Evolutionary conservation across 2,113 vertebrate genomes (phyloP).

Genomic region (Gadus macrocephalus): DNA sequence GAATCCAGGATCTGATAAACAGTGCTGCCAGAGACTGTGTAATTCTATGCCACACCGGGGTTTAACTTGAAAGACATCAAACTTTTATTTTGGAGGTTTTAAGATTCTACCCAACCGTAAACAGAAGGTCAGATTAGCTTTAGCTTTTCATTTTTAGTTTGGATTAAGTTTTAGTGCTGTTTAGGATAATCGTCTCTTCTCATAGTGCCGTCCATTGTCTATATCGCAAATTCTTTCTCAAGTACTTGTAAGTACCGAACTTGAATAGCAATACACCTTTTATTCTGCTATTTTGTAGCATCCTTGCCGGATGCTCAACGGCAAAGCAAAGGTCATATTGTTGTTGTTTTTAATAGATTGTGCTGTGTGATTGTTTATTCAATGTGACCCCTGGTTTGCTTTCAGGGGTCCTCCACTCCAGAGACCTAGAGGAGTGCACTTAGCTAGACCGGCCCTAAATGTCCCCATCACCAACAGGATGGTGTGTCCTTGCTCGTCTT

Average conservation of each 20-base stretch:
- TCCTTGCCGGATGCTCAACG: no score
- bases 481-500: background rate
- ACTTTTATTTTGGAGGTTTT: no score
- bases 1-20: slow-evolving; percentile 11
- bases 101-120: no score
- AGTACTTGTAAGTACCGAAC: background rate
- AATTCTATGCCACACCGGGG: background rate
- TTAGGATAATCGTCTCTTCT: no score
- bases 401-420: slow-evolving; percentile 3
- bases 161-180: no score
- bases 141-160: no score
- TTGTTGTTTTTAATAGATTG: background rate
- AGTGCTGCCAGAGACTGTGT: background rate
- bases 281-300: background rate
- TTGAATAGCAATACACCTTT: background rate
- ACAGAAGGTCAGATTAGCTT: no score
- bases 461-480: background rate
- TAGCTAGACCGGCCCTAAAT: background rate
- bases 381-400: background rate
- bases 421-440: slow-evolving; percentile 5
- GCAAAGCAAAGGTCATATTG: background rate
- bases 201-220: no score
- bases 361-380: background rate
- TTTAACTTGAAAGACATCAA: no score
- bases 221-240: no score